Conservation (phyloP, 2,888 invertebrate species). For the Drosophila cognata region DNA sequence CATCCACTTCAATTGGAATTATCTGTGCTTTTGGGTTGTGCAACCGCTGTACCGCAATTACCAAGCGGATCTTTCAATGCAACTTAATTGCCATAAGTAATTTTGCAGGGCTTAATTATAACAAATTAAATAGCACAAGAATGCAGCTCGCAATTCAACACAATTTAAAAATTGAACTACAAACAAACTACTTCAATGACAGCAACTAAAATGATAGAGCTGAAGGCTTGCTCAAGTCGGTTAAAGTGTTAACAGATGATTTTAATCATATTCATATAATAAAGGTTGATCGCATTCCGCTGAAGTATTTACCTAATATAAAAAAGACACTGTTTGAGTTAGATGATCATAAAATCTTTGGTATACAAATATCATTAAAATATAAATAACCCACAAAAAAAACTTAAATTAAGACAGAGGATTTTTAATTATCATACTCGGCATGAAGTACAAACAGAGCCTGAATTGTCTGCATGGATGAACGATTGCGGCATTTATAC, state of each 20-base stretch:
- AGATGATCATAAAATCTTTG: not conserved
- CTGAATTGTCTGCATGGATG: conserved; percentile 36
- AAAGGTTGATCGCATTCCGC: not conserved
- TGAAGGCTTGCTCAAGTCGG: not conserved
- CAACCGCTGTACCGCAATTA: conserved; percentile 57
- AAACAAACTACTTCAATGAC: not conserved
- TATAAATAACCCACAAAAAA: not conserved
- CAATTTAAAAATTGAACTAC: conserved; percentile 26
- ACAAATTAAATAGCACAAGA: conserved; percentile 56
- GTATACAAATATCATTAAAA: not conserved
- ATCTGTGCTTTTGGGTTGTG: conserved; percentile 50
- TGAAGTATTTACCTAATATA: not conserved
- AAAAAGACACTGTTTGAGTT: not conserved
- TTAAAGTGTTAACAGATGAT: not conserved
- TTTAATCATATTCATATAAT: not conserved
- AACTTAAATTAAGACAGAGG: conserved; percentile 11
- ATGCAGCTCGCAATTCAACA: conserved; percentile 37
- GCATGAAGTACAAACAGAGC: conserved; percentile 17
- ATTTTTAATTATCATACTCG: not conserved
- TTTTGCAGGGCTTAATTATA: conserved; percentile 66
- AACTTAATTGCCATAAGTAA: conserved; percentile 50
- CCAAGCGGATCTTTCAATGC: conserved; percentile 69
- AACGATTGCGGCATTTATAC: conserved; percentile 42
- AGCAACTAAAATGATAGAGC: not conserved
- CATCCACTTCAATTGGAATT: conserved; percentile 24